Percentiles rank a stretch among this genome's conserved stretches.
Evolutionary conservation across 2,797 vertebrate genomes (phyloP).

Genomic region (Hippopotamyrus pictus): DNA sequence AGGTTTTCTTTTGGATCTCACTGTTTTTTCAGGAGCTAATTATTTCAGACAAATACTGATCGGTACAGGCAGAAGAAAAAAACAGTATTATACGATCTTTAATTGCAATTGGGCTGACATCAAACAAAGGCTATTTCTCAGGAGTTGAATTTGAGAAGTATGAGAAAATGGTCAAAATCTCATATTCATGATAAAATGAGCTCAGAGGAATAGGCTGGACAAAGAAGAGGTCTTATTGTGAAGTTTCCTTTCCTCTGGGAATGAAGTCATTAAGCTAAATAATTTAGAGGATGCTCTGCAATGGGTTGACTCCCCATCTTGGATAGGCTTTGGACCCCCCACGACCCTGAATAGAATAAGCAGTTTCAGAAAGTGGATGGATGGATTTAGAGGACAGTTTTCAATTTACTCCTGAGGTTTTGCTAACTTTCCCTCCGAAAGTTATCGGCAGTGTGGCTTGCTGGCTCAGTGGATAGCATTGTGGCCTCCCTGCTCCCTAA

Average conservation of each 20-base stretch:
- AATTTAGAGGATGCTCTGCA: not conserved
- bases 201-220: not conserved
- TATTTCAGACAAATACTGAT: not conserved
- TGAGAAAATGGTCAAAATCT: not conserved
- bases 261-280: not conserved
- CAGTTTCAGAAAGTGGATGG: not conserved
- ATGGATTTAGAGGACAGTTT: not conserved
- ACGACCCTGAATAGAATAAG: not conserved
- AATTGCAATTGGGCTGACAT: not conserved
- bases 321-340: not conserved
- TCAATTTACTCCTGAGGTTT: not conserved
- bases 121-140: not conserved
- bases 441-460: not conserved
- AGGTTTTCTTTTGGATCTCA: not conserved
- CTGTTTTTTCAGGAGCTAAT: not conserved
- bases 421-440: not conserved
- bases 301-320: not conserved
- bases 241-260: not conserved
- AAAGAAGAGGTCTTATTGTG: not conserved
- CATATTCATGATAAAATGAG: not conserved
- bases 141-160: not conserved
- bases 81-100: not conserved
- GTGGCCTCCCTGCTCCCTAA: not conserved
- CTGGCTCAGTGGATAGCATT: not conserved
- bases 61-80: not conserved